Percentiles rank a stretch among this genome's conserved stretches.
phyloP scores from a whole-genome alignment of 2,888 invertebrate species.

The Galeopsomyia nigrocyanea region DNA sequence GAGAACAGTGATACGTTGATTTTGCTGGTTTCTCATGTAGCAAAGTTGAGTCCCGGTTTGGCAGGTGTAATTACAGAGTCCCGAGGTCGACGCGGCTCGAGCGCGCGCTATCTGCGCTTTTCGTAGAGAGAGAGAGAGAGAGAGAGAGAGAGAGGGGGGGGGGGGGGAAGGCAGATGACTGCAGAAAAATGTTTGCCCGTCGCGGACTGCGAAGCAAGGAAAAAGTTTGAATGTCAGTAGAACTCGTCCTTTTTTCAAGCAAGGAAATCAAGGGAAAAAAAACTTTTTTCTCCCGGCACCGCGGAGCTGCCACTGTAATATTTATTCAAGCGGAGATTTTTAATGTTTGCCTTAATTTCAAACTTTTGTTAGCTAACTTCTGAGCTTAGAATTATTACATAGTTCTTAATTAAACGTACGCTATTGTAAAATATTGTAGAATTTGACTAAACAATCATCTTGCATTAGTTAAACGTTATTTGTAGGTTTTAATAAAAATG shows the following conservation, averaged over 20 bases:
- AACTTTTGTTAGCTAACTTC: no score
- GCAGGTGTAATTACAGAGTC: conserved; percentile 22
- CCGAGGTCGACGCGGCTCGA: background rate
- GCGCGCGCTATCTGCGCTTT: no score
- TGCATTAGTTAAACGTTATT: no score
- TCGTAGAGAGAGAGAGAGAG: background rate
- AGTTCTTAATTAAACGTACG: no score
- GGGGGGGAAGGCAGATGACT: no score
- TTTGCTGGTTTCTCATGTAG: background rate
- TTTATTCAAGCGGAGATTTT: conserved; percentile 20
- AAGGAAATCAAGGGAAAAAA: conserved; percentile 22
- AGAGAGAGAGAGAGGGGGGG: background rate
- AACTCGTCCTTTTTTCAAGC: conserved; percentile 2
- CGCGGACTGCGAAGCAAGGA: background rate
- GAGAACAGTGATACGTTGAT: conserved; percentile 7
- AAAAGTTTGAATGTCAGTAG: conserved; percentile 28
- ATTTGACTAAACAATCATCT: no score
- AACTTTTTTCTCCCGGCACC: conserved; percentile 10
- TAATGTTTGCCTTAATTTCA: background rate
- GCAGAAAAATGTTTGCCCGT: conserved; percentile 13
- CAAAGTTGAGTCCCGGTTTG: conserved; percentile 18
- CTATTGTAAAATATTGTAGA: no score
- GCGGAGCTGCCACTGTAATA: conserved; percentile 1
- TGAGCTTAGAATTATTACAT: no score
- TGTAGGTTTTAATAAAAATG: no score